These are phyloP conservation scores for Pseudopodoces humilis DNA, from an alignment of 2,113 vertebrate species.

Conservation along the genomic window DNA sequence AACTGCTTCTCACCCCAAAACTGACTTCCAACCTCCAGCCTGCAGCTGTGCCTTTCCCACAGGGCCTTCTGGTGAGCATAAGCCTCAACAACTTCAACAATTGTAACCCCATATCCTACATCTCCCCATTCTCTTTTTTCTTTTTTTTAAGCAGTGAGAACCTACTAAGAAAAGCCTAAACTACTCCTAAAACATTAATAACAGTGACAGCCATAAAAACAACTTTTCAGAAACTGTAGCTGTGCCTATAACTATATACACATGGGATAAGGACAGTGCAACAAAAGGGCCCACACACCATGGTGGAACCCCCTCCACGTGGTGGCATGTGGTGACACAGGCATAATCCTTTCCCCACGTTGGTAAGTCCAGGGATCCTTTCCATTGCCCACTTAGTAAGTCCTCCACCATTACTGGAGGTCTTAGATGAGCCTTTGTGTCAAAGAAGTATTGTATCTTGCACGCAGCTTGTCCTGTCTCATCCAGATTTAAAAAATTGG, in stretches of 20 bases:
- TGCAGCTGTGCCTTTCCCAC: no score
- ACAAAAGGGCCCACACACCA: not conserved
- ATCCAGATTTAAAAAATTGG: not conserved
- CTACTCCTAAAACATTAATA: not conserved
- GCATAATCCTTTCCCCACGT: not conserved
- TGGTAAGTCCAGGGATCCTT: not conserved
- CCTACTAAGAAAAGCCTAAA: not conserved
- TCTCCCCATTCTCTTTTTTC: not conserved
- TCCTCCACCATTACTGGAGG: not conserved
- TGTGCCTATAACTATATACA: not conserved
- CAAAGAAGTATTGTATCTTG: not conserved
- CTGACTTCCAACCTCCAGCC: no score
- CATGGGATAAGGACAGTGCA: not conserved
- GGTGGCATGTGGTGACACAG: no score
- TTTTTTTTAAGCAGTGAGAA: not conserved
- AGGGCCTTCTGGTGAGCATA: no score
- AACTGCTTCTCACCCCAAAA: no score
- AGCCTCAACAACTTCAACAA: no score
- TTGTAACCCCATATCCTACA: no score
- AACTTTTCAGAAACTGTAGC: not conserved
- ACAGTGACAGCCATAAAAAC: not conserved
- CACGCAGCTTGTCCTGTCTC: not conserved
- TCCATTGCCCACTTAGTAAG: not conserved
- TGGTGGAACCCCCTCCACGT: not conserved
- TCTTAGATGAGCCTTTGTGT: not conserved